These are phyloP conservation scores for Phrynosoma blainvillii DNA, from an alignment of 2,113 vertebrate species.

Conservation along the genomic window DNA sequence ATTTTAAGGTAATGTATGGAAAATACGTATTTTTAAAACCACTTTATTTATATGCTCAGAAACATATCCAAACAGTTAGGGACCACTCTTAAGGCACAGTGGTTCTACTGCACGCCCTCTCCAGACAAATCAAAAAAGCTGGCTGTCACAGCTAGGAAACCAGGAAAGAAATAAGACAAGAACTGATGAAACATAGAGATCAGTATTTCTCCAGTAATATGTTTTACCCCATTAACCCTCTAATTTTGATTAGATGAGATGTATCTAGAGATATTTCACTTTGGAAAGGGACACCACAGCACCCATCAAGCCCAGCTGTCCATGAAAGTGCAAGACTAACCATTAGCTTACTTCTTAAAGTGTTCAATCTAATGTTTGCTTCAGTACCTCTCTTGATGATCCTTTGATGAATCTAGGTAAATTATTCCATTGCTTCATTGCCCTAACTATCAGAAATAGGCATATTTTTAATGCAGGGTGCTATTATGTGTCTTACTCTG, in stretches of 20 bases:
- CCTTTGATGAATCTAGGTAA: slow-evolving; percentile 26
- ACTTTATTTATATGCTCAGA: neutral
- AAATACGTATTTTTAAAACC: neutral
- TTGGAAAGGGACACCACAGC: neutral
- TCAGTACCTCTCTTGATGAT: slow-evolving; percentile 12
- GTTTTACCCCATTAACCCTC: neutral
- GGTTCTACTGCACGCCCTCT: neutral
- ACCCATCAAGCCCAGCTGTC: neutral
- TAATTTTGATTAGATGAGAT: slow-evolving; percentile 7
- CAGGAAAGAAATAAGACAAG: neutral
- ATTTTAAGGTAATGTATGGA: neutral
- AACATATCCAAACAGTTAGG: neutral
- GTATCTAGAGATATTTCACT: neutral
- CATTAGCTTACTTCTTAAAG: slow-evolving; percentile 8
- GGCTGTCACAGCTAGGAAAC: neutral
- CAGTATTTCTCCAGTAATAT: neutral
- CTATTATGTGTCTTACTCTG: neutral
- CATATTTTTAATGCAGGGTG: neutral
- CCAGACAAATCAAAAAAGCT: neutral
- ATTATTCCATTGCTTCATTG: slow-evolving; percentile 36
- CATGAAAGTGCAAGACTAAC: neutral
- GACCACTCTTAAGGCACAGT: neutral
- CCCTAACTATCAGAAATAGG: neutral
- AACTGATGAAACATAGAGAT: neutral
- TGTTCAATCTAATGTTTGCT: slow-evolving; percentile 21